Evolutionary conservation across 2,113 vertebrate genomes (phyloP).

Genomic region (Spermophilus dauricus): DNA sequence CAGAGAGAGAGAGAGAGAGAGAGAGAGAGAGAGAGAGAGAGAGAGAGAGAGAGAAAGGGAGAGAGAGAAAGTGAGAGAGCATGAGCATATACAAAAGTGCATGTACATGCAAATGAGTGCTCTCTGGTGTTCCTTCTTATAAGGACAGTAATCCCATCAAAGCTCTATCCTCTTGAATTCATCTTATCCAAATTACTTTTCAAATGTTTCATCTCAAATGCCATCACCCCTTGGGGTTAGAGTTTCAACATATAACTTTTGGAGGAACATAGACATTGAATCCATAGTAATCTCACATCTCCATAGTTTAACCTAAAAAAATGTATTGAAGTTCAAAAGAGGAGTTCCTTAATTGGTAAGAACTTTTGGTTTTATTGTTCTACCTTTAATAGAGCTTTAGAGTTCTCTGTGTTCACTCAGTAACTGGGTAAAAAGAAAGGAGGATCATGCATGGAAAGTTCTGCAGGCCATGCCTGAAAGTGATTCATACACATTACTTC

Average conservation of each 20-base stretch:
- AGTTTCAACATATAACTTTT: background rate
- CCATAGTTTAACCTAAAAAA: background rate
- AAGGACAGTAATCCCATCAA: background rate
- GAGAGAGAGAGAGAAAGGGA: too few relatives aligned
- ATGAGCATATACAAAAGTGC: too few relatives aligned
- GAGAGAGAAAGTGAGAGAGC: too few relatives aligned
- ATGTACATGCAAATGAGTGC: too few relatives aligned
- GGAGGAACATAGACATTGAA: background rate
- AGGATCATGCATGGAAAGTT: background rate
- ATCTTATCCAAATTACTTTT: background rate
- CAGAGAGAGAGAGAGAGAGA: too few relatives aligned
- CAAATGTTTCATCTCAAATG: background rate
- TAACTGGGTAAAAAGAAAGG: background rate
- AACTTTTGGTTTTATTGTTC: conserved; percentile 24
- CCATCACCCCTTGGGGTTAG: background rate
- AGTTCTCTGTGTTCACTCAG: background rate
- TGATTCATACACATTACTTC: background rate
- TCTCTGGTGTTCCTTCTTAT: too few relatives aligned
- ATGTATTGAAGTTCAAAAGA: background rate
- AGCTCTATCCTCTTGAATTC: background rate
- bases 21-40: too few relatives aligned
- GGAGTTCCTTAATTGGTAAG: background rate
- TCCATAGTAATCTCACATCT: background rate
- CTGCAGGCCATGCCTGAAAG: conserved; percentile 8
- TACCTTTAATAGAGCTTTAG: background rate